Evolutionary conservation across 2,888 invertebrate genomes (phyloP), one percentile per base, ranked within the genome.

Genomic region (Chorisops tibialis): DNA sequence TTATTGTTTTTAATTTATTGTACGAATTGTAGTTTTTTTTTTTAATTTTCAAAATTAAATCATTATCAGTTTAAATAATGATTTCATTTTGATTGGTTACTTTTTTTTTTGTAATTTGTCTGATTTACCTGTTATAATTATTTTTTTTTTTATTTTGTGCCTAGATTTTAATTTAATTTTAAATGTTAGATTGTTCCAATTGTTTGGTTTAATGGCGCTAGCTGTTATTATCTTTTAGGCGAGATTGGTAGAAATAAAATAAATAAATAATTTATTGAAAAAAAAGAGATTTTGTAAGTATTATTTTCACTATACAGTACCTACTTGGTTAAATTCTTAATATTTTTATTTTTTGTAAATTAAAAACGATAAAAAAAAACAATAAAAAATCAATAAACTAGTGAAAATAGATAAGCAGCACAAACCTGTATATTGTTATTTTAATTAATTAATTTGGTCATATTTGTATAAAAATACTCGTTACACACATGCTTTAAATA

Each of bases 351-450:
- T 5, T 30, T 30, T 30, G 30, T 30, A 30, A 30, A 16, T 16
- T 12, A 2, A 41, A 41, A 37, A 12, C 7, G 37, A 18, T 3
- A 2, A 18, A 41, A 41, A 14, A 16, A 18, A 41, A 41, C 12
- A 2, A 41, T 41, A n/a, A 11, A 11, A 37, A 37, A 37, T 30
- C 9, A 9, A 7, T 30, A 5, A 49, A 5, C 21, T 49, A 49
- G 49, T 49, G 49, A 49, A n/a, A 49, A 24, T 49, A 24, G 47
- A 59, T 45, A 47, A 59, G 59, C 37, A 48, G 59, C 59, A 59
- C 59, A 59, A 59, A 59, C 59, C 59, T 47, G 37, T 45, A 43
- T 41, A 35, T 7, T 48, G n/a, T 12, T 56, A 22, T 45, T 56
- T 41, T 43, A 14, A 12, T 43, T 16, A 21, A 21, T 54, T n/a